These are phyloP conservation scores for Centropus bengalensis DNA, from an alignment of 2,113 vertebrate genomes.

Conservation along the genomic window DNA sequence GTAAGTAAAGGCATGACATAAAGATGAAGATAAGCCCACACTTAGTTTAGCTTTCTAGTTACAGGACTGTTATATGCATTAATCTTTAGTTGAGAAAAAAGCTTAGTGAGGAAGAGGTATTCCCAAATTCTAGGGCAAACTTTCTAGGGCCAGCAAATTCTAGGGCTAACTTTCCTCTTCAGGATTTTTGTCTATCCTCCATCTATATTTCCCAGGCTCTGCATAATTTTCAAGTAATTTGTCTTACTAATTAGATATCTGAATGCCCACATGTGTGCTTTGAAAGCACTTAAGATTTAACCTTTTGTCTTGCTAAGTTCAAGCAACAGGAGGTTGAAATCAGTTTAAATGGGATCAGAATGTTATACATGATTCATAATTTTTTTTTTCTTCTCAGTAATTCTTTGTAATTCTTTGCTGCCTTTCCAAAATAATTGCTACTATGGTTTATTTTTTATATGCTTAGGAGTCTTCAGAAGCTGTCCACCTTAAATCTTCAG, in stretches of 20 bases:
- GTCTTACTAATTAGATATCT: not conserved
- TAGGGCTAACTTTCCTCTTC: not conserved
- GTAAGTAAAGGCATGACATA: not conserved
- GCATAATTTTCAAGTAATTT: not conserved
- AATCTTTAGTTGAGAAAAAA: not conserved
- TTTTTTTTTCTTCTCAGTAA: not conserved
- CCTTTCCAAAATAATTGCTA: conserved; percentile 19
- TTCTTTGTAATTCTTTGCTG: not conserved
- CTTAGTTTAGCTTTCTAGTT: not conserved
- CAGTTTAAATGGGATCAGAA: not conserved
- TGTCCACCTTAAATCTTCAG: not conserved
- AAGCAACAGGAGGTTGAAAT: conserved; percentile 4
- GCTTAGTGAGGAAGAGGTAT: not conserved
- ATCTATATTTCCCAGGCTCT: not conserved
- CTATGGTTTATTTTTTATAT: not conserved
- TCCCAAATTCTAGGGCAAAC: not conserved
- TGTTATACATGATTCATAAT: not conserved
- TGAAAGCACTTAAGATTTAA: not conserved
- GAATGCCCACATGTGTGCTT: not conserved
- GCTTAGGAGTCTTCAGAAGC: not conserved
- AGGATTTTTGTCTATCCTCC: not conserved
- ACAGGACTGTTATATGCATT: not conserved
- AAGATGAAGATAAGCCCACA: not conserved
- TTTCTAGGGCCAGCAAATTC: not conserved
- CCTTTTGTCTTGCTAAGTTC: not conserved